A percentile compares a stretch with the other conserved stretches of the same genome.
phyloP scores from a whole-genome alignment of 2,888 invertebrate genomes.

The Argynnis bischoffii region DNA sequence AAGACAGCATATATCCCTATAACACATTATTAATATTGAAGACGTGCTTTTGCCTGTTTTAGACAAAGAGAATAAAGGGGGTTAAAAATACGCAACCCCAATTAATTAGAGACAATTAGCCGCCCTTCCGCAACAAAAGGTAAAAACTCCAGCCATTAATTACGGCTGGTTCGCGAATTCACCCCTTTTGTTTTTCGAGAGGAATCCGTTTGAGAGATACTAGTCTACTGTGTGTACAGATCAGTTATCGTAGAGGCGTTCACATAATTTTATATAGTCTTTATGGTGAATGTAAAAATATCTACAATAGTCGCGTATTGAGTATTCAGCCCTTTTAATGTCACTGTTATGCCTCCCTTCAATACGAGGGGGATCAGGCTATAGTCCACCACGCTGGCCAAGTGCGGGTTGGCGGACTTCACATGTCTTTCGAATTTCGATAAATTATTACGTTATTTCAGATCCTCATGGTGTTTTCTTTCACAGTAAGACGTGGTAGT shows the following conservation, averaged over 20 bases:
- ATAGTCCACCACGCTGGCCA: no score
- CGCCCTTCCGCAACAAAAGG: constrained; percentile 78
- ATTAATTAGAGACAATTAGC: constrained; percentile 81
- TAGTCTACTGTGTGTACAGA: constrained; percentile 34
- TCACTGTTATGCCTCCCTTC: no score
- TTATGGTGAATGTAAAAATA: neutral
- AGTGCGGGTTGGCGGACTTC: no score
- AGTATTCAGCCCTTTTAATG: no score
- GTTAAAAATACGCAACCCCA: constrained; percentile 74
- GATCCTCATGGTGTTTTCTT: no score
- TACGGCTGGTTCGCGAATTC: constrained; percentile 51
- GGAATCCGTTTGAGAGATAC: constrained; percentile 51
- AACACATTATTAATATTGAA: constrained; percentile 1
- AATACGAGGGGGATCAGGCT: no score
- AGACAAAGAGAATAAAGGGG: constrained; percentile 47
- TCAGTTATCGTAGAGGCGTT: neutral
- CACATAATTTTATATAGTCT: neutral
- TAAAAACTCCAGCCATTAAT: constrained; percentile 79
- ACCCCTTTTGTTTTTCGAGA: constrained; percentile 63
- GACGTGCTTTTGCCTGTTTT: constrained; percentile 5
- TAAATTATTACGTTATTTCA: no score
- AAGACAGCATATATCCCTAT: neutral
- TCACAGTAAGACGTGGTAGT: no score
- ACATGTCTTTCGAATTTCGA: no score
- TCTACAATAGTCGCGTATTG: no score